Conservation (phyloP, 2,797 vertebrate species). For the Taenioides sp. region DNA sequence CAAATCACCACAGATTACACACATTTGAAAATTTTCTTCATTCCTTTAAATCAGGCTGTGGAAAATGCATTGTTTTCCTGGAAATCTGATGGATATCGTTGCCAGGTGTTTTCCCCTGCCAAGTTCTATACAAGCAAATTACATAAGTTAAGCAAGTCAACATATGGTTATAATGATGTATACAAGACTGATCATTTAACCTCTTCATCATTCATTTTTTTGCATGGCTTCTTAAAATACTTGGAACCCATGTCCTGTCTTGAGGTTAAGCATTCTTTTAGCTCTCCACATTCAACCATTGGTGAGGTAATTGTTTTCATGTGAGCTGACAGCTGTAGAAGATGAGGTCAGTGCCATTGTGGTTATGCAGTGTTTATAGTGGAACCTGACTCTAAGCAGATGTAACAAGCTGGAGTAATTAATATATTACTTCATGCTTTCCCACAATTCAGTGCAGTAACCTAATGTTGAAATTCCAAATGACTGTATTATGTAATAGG, state of each 20-base stretch:
- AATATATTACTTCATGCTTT: slow-evolving; percentile 13
- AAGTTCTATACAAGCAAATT: slow-evolving; percentile 11
- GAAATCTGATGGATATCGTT: background rate
- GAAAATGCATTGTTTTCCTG: background rate
- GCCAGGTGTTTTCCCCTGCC: slow-evolving; percentile 25
- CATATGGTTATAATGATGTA: background rate
- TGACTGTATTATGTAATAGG: slow-evolving; percentile 5
- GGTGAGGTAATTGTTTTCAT: slow-evolving; percentile 54
- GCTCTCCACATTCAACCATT: slow-evolving; percentile 13
- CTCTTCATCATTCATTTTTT: slow-evolving; percentile 3
- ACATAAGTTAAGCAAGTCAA: slow-evolving; percentile 19
- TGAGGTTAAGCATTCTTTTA: slow-evolving; percentile 12
- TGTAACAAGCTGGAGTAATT: slow-evolving; percentile 1
- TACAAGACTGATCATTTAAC: slow-evolving; percentile 18
- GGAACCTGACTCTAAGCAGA: slow-evolving; percentile 11
- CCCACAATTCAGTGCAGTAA: slow-evolving; percentile 9
- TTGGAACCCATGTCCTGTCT: slow-evolving; percentile 4
- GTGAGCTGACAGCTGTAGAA: slow-evolving; percentile 41
- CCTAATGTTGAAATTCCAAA: background rate
- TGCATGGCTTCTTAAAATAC: slow-evolving; percentile 11
- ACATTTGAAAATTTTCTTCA: background rate
- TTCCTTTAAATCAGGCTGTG: background rate
- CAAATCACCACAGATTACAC: slow-evolving; percentile 1
- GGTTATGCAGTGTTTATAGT: slow-evolving; percentile 20
- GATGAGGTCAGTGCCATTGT: slow-evolving; percentile 35